These are phyloP conservation scores for Sphaerophoria rueppellii DNA, from an alignment of 2,888 invertebrate genomes.

Conservation along the genomic window DNA sequence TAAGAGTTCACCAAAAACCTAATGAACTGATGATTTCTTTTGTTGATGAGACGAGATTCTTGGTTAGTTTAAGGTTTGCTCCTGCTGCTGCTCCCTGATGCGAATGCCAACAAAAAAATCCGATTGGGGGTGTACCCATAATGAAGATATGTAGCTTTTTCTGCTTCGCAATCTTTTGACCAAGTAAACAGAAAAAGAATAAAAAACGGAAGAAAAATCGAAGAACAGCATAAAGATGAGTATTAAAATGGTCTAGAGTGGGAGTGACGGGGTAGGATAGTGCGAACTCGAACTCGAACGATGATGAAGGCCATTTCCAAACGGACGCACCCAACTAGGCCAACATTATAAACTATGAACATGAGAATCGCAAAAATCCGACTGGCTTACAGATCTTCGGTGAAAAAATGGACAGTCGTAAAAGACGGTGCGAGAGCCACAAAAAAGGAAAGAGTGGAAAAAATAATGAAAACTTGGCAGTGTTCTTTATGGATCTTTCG, in stretches of 20 bases:
- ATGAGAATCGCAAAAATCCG: background rate
- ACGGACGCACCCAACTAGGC: conserved; percentile 42
- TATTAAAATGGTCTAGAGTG: conserved; percentile 48
- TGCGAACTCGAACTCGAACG: conserved; percentile 1
- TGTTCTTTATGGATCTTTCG: conserved; percentile 59
- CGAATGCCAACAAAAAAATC: conserved; percentile 63
- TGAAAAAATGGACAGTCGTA: conserved; percentile 46
- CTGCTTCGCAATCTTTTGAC: background rate
- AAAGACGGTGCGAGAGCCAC: conserved; percentile 6
- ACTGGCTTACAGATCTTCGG: conserved; percentile 41
- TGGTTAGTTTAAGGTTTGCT: conserved; percentile 62
- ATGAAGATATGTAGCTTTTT: conserved; percentile 33
- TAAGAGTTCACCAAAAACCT: conserved; percentile 74
- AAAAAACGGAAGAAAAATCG: conserved; percentile 31
- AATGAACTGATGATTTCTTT: conserved; percentile 75
- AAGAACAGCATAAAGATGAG: conserved; percentile 53
- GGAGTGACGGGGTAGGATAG: conserved; percentile 10
- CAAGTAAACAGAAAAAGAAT: conserved; percentile 22
- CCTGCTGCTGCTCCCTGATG: background rate
- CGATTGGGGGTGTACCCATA: conserved; percentile 47
- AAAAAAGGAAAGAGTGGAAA: conserved; percentile 56
- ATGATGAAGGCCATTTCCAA: conserved; percentile 52
- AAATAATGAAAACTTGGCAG: conserved; percentile 73
- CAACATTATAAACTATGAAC: conserved; percentile 24
- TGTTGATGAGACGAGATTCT: conserved; percentile 73